Evolutionary conservation across 2,113 vertebrate genomes (phyloP).

Genomic region (Morone saxatilis): DNA sequence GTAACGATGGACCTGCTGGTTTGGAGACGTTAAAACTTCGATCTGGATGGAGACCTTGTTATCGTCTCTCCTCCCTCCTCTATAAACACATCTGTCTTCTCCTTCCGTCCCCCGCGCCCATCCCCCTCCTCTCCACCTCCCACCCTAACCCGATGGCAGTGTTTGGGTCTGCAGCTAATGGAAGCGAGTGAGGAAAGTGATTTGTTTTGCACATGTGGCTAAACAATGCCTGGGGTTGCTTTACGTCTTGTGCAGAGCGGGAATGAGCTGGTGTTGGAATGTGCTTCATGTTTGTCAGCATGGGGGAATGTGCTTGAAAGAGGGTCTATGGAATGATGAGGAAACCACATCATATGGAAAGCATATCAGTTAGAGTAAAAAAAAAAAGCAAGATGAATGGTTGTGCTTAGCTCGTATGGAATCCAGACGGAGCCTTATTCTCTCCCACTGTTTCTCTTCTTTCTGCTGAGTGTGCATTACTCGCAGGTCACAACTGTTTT

Average conservation of each 20-base stretch:
- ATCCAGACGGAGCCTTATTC: neutral
- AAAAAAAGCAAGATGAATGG: neutral
- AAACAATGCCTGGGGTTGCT: constrained; percentile 46
- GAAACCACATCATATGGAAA: constrained; percentile 52
- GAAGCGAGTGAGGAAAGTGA: constrained; percentile 22
- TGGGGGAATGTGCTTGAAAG: neutral
- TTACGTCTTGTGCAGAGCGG: constrained; percentile 23
- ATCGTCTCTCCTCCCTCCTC: constrained; percentile 3
- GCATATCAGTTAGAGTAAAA: constrained; percentile 30
- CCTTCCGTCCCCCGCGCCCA: constrained; percentile 22
- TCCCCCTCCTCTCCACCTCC: constrained; percentile 14
- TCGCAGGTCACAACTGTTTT: neutral
- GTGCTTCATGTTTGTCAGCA: constrained; percentile 2
- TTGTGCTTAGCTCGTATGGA: constrained; percentile 14
- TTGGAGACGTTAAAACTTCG: neutral
- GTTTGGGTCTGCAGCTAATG: constrained; percentile 43
- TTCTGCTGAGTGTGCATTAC: constrained; percentile 5
- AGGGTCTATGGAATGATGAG: neutral
- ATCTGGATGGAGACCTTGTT: neutral
- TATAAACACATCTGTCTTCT: constrained; percentile 56
- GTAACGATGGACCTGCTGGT: constrained; percentile 4
- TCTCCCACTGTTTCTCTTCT: neutral
- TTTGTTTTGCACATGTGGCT: constrained; percentile 72
- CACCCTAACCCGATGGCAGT: constrained; percentile 9
- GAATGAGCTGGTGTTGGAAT: neutral